A percentile compares a stretch with the other conserved stretches of the same genome.
Evolutionary conservation across 1,140 invertebrate species (phyloP).

Genomic region (Procambarus virginalis): DNA sequence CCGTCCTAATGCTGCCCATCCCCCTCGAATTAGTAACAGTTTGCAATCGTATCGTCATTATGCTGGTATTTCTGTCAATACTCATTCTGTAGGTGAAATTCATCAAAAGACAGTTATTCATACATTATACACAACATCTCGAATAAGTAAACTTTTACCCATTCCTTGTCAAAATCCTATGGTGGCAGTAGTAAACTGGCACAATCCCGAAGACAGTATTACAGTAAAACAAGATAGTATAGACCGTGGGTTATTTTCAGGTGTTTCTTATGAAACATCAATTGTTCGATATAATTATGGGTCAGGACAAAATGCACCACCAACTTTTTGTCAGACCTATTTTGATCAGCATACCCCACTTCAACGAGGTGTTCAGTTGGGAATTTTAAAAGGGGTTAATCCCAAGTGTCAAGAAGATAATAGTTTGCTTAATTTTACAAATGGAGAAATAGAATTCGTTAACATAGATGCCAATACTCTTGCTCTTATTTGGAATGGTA

Average conservation of each 20-base stretch:
- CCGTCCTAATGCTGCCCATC: neutral
- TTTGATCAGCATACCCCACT: neutral
- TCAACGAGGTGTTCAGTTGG: neutral
- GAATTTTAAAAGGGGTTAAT: neutral
- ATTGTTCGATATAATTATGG: neutral
- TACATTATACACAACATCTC: neutral
- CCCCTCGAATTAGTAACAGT: neutral
- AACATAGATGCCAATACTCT: neutral
- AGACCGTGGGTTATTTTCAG: neutral
- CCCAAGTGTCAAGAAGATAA: neutral
- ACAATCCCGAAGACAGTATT: neutral
- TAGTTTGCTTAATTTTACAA: neutral
- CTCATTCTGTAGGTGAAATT: neutral
- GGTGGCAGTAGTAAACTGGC: neutral
- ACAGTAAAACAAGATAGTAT: neutral
- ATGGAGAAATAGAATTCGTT: neutral
- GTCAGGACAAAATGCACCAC: neutral
- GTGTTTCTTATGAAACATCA: neutral
- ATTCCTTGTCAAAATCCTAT: neutral
- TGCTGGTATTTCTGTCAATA: neutral
- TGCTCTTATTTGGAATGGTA: neutral
- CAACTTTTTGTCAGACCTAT: neutral
- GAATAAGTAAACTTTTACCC: neutral
- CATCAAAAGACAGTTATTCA: neutral
- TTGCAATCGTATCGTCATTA: neutral